Base-by-base conservation (phyloP, 2,888 invertebrate genomes). In the Epinotia demarniana region DNA sequence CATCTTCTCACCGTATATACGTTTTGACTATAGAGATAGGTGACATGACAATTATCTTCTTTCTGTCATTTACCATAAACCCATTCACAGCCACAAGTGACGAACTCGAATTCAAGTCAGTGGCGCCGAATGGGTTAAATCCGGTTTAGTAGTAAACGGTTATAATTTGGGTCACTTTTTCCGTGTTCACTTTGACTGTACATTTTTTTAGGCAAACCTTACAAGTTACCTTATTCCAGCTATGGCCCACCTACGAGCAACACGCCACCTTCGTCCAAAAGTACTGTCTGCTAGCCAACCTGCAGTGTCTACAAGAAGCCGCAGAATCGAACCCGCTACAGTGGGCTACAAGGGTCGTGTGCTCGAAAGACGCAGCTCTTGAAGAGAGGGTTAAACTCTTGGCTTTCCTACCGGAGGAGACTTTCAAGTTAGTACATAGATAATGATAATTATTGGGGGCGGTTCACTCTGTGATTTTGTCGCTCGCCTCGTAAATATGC, bases 171-270 rank as follows among this genome's bases (percentile, higher is more conserved):
- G 8, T 39, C 9, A 39, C 9, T 39, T 39, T 39, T 8, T 9
- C 39, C 39, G 39, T 39, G 8, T 9, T 9, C 39, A 39, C 9
- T 9, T 39, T 39, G 39, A 9, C 11, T 58, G 58, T 58, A 58
- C 19, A 60, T 60, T 60, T 0, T 27, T 33, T 16, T 60, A 8
- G 46, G 13, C 13, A 49, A n/a, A 18, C 1, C 8, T 39, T 5
- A 18, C 3, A 43, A 39, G 11, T 12, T 19, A 13, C 3, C 27
- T 16, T 43, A 9, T 69, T 69, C 6, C 58, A 88, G 90, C 23
- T 87, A 0, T 90, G 89, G 90, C 84, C 86, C 0, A 64, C 19
- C 1, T 89, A 86, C 69, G 80, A 82, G 16, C 0, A 67, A 0
- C 49, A 64, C 3, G 76, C 84, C 0, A 79, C 80, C 0, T 85